Conservation (phyloP, 2,888 invertebrate species). For the Caenorhabditis angaria region DNA sequence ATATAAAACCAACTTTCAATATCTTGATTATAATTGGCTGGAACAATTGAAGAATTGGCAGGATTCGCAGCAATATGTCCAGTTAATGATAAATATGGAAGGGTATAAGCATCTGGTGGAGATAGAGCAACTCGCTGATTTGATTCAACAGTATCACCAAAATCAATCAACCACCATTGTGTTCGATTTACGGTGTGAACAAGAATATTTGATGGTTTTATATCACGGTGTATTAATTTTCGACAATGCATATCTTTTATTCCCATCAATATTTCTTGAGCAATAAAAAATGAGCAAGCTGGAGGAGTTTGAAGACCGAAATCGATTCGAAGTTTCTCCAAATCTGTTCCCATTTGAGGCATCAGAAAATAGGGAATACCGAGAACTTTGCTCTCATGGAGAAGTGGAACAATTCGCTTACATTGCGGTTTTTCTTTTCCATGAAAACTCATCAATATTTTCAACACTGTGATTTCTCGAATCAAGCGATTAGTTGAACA, state of each 20-base stretch:
- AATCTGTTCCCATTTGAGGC: constrained; percentile 22
- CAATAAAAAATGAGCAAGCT: constrained; percentile 3
- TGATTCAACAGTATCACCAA: constrained; percentile 22
- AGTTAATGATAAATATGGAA: constrained; percentile 27
- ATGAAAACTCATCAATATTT: background rate
- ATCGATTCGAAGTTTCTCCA: constrained; percentile 27
- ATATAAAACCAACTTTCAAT: constrained; percentile 35
- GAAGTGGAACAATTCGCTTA: background rate
- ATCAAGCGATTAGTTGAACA: background rate
- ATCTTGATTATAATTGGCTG: constrained; percentile 21
- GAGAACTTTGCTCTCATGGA: background rate
- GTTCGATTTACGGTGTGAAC: background rate
- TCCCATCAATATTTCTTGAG: background rate
- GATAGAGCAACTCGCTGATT: background rate
- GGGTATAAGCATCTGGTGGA: constrained; percentile 28
- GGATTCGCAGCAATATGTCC: constrained; percentile 15
- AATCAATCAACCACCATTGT: constrained; percentile 27
- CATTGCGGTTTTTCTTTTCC: background rate
- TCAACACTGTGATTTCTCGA: background rate
- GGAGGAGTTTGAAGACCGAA: constrained; percentile 1
- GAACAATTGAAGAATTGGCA: background rate
- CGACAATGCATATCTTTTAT: constrained; percentile 9
- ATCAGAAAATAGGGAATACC: constrained; percentile 10
- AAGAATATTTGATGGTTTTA: constrained; percentile 36
- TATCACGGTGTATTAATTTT: constrained; percentile 32